Evolutionary conservation across 2,888 invertebrate species (phyloP).

Genomic region (Smittia aterrima): DNA sequence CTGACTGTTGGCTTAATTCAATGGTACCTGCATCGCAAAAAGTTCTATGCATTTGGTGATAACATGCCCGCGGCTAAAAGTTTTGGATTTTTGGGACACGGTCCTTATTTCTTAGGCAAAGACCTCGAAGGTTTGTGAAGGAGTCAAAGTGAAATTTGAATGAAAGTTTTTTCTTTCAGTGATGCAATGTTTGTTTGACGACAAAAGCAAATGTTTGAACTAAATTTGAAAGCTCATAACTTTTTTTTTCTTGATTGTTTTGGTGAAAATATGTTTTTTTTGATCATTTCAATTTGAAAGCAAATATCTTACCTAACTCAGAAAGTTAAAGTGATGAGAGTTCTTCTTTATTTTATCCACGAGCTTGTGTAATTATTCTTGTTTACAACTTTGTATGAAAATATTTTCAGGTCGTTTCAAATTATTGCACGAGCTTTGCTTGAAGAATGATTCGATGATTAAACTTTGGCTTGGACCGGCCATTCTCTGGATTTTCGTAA

Average conservation of each 20-base stretch:
- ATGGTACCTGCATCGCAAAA: constrained; percentile 15
- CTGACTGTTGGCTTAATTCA: constrained; percentile 14
- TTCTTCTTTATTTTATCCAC: too few species aligned
- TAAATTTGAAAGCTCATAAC: too few species aligned
- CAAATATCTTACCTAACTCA: too few species aligned
- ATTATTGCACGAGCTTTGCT: constrained; percentile 2
- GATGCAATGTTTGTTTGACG: too few species aligned
- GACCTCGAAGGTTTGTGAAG: constrained; percentile 16
- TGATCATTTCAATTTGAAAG: too few species aligned
- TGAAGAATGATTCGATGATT: constrained; percentile 7
- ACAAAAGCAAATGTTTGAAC: too few species aligned
- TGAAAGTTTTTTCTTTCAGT: background rate
- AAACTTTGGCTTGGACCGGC: constrained; percentile 34
- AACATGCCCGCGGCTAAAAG: constrained; percentile 15
- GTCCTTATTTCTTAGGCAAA: constrained; percentile 25
- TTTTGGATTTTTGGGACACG: constrained; percentile 22
- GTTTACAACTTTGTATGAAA: too few species aligned
- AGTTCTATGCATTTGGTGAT: constrained; percentile 32
- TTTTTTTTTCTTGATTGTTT: background rate
- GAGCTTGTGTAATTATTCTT: too few species aligned
- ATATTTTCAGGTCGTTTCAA: constrained; percentile 35
- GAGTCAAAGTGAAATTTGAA: background rate
- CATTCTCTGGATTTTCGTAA: constrained; percentile 30
- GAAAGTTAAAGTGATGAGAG: too few species aligned
- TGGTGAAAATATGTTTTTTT: too few species aligned